Evolutionary conservation across 2,797 vertebrate species (phyloP).

Genomic region (Rhinella marina): DNA sequence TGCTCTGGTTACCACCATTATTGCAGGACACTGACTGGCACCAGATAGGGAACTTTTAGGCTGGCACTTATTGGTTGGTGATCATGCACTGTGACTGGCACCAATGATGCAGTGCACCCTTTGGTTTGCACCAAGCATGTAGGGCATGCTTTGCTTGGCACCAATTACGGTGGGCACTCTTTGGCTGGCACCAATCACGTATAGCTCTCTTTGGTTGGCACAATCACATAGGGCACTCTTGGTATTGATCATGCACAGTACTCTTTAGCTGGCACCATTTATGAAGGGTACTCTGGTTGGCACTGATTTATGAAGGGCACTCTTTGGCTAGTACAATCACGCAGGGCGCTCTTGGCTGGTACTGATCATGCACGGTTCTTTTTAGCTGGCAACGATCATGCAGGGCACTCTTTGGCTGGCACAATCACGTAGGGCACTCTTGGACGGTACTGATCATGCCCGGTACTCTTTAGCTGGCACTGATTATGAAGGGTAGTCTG

Average conservation of each 20-base stretch:
- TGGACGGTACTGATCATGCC: neutral
- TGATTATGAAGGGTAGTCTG: too few relatives aligned
- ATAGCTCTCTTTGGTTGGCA: too few relatives aligned
- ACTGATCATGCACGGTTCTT: too few relatives aligned
- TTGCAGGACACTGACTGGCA: neutral
- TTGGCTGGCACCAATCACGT: neutral
- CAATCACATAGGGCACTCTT: too few relatives aligned
- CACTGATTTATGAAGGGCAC: too few relatives aligned
- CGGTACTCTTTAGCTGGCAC: too few relatives aligned
- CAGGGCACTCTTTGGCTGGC: neutral
- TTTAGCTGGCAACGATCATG: too few relatives aligned
- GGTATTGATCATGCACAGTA: too few relatives aligned
- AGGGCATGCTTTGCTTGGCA: neutral
- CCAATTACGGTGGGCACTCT: neutral
- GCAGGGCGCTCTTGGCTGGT: too few relatives aligned
- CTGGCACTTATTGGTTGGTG: neutral
- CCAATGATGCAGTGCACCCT: neutral
- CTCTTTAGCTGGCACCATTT: too few relatives aligned
- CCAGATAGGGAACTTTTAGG: neutral
- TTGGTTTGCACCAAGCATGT: neutral
- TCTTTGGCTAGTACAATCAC: neutral
- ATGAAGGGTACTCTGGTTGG: neutral
- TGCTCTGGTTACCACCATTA: neutral
- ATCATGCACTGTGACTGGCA: neutral
- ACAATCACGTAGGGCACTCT: neutral